Base-by-base conservation (phyloP, 2,113 vertebrate species). In the Girardinichthys multiradiatus region DNA sequence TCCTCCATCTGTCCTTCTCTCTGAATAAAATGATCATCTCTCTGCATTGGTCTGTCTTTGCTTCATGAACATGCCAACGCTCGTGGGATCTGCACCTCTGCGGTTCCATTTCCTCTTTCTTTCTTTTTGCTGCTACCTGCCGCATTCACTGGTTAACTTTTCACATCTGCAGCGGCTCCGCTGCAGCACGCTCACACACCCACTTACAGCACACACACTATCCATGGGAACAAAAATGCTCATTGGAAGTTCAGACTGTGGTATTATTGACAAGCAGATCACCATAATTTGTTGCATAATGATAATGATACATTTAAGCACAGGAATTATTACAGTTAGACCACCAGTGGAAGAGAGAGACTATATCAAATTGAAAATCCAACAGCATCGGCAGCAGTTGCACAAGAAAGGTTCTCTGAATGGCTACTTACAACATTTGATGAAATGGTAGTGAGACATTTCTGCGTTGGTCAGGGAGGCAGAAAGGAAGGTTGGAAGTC, bases 371-470 rank as follows among this genome's bases (percentile, higher is more conserved):
- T 64, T 42, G 37, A 85, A 33, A 69, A 37, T 81, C 74, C 45
- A 54, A 65, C 29, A 21, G 10, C 14, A 64, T 17, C 35, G 30
- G 35, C 37, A 66, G 24, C 24, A 54, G 48, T 21, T 24, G 48
- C 19, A n/a, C 9, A 54, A 10, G 48, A 54, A 54, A 54, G 58
- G 58, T 60, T 3, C 13, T 60, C 61, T 74, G 33, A 90, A 86
- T 75, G 87, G 81, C 81, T 96, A 97, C 96, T 97, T 94, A 97
- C 96, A 97, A 94, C 96, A 96, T 94, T 97, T 97, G 94, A 97
- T 96, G 90, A 97, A 97, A 95, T 95, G 95, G 83, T 97, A 97
- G 93, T 97, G 96, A 95, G 96, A 96, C 96, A 97, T 97, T 90
- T 96, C 90, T 94, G 93, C 86, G 21, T 42, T 57, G 79, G 62